phyloP scores from a whole-genome alignment of 2,797 vertebrate species.

The Chiropotes sagulatus region DNA sequence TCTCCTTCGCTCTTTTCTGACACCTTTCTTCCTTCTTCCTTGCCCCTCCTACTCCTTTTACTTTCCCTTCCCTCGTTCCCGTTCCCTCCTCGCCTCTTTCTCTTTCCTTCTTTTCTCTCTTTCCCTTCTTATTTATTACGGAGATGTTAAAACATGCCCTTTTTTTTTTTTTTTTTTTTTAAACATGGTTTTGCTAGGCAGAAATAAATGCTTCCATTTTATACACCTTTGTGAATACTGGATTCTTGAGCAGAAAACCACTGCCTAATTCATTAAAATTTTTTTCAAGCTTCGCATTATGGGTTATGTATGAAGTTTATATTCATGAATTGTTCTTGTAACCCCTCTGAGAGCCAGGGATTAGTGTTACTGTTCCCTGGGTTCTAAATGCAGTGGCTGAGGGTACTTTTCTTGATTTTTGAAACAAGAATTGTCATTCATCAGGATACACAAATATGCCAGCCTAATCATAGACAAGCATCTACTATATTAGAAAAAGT shows the following conservation, averaged over 20 bases:
- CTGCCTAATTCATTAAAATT: not conserved
- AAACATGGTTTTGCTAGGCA: not conserved
- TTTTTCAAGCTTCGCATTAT: not conserved
- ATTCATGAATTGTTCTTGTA: not conserved
- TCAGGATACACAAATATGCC: not conserved
- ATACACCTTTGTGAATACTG: not conserved
- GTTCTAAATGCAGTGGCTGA: not conserved
- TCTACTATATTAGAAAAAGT: not conserved
- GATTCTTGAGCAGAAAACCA: not conserved
- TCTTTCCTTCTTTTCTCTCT: not conserved
- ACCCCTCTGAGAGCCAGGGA: not conserved
- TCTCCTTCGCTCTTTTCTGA: not conserved
- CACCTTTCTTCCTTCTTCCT: not conserved
- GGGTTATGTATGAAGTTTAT: not conserved
- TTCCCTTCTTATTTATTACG: not conserved
- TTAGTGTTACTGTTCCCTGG: not conserved
- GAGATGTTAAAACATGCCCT: not conserved
- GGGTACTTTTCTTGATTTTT: not conserved
- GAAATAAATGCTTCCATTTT: slow-evolving; percentile 13
- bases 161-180: not conserved
- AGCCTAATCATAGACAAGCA: not conserved
- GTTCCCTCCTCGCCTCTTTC: fast-evolving
- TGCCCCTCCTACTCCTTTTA: too few relatives aligned
- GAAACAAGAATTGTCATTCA: slow-evolving; percentile 26
- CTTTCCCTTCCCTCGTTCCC: not conserved